Percentiles rank a stretch among this genome's conserved stretches.
phyloP scores from a whole-genome alignment of 2,888 invertebrate species.

The Andricus quercusramuli region DNA sequence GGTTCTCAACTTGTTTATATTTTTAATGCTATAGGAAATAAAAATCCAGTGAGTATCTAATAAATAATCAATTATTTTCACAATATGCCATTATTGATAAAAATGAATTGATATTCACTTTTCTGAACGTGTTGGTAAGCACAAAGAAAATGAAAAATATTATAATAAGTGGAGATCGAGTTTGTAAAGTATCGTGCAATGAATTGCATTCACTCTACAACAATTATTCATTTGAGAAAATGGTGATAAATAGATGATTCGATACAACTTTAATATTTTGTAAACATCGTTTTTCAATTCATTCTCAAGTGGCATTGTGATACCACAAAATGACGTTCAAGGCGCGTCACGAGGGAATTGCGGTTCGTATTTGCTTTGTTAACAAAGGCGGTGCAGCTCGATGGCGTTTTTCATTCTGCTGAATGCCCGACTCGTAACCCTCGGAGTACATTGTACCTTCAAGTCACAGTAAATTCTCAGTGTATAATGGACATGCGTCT shows the following conservation, averaged over 20 bases:
- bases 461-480: not conserved
- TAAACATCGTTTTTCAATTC: slow-evolving; percentile 7
- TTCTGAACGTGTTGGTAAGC: too few species aligned
- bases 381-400: slow-evolving; percentile 26
- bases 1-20: too few species aligned
- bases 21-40: too few species aligned
- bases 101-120: too few species aligned
- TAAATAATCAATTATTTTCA: too few species aligned
- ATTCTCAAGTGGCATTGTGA: slow-evolving; percentile 1
- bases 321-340: slow-evolving; percentile 26
- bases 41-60: too few species aligned
- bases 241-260: too few species aligned
- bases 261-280: too few species aligned
- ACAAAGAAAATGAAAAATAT: too few species aligned
- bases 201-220: not conserved
- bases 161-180: too few species aligned
- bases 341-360: slow-evolving; percentile 24
- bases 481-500: not conserved
- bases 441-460: not conserved
- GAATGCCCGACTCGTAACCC: not conserved
- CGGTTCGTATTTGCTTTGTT: slow-evolving; percentile 22
- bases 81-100: too few species aligned
- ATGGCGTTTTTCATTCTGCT: slow-evolving; percentile 10
- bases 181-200: not conserved
- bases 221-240: not conserved